These are phyloP conservation scores for Corapipo altera DNA, from an alignment of 2,113 vertebrate genomes.

Conservation along the genomic window DNA sequence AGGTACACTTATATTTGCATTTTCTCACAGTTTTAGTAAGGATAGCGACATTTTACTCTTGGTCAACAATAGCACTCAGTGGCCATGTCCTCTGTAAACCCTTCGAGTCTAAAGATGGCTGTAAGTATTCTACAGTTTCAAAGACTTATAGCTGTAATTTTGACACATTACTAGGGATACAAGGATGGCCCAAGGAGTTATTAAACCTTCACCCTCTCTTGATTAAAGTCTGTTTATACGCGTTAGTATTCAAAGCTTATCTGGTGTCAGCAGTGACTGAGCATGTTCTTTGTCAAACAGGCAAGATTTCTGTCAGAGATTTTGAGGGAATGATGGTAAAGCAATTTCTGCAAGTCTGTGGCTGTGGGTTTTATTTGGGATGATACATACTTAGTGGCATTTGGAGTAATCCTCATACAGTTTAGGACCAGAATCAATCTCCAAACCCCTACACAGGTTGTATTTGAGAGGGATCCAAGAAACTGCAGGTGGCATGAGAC, in stretches of 20 bases:
- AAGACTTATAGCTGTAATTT: not conserved
- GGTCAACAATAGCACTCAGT: not conserved
- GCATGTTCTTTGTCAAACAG: not conserved
- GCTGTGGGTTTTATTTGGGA: not conserved
- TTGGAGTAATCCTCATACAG: not conserved
- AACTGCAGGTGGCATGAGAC: not conserved
- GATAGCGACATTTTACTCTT: not conserved
- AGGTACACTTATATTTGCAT: not conserved
- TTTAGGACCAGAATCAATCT: not conserved
- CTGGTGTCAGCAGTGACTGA: not conserved
- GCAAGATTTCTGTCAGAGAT: not conserved
- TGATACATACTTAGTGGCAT: not conserved
- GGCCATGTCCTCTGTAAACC: not conserved
- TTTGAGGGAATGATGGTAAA: not conserved
- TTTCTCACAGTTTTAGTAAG: not conserved
- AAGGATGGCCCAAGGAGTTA: not conserved
- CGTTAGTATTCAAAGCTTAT: not conserved
- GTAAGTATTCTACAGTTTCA: not conserved
- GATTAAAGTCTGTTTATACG: not conserved
- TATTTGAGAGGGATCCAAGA: not conserved
- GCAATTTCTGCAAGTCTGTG: not conserved
- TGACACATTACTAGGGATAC: not conserved
- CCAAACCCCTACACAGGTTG: accelerated
- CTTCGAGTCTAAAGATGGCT: not conserved
- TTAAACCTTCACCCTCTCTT: not conserved